Evolutionary conservation across 2,797 vertebrate genomes (phyloP).

Genomic region (Phalloptychus januarius): DNA sequence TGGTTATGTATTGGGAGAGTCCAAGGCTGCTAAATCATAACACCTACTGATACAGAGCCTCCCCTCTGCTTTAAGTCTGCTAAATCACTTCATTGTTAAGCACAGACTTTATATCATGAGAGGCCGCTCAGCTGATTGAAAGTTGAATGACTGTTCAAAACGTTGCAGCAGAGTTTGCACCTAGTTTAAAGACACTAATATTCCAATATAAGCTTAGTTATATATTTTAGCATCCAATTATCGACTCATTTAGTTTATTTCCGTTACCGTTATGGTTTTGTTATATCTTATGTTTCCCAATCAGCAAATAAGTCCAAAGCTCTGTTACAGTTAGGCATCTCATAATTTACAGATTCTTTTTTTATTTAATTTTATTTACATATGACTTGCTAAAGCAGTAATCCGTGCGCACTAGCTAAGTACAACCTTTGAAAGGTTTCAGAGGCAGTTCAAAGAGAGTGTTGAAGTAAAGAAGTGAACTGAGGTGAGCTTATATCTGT

Average conservation of each 20-base stretch:
- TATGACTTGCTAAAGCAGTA: background rate
- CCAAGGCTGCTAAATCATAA: conserved; percentile 46
- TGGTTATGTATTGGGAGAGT: conserved; percentile 37
- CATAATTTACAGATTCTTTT: background rate
- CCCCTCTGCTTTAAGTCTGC: background rate
- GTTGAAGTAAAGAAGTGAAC: background rate
- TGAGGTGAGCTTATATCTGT: too few relatives aligned
- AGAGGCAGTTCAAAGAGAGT: background rate
- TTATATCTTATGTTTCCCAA: background rate
- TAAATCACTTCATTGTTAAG: background rate
- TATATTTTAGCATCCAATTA: background rate
- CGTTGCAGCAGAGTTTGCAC: background rate
- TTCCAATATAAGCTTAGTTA: background rate
- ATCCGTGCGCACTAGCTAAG: background rate
- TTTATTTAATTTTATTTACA: background rate
- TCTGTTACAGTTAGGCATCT: background rate
- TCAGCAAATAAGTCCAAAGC: background rate
- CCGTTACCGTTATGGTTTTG: background rate
- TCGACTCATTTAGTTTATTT: background rate
- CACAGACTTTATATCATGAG: background rate
- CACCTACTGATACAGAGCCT: background rate
- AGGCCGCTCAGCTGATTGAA: background rate
- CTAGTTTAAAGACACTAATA: background rate
- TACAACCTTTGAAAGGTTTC: background rate
- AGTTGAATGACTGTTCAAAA: conserved; percentile 1